Evolutionary conservation across 2,113 vertebrate species (phyloP), one percentile per base, ranked within the genome.

Genomic region (Dipodomys spectabilis): DNA sequence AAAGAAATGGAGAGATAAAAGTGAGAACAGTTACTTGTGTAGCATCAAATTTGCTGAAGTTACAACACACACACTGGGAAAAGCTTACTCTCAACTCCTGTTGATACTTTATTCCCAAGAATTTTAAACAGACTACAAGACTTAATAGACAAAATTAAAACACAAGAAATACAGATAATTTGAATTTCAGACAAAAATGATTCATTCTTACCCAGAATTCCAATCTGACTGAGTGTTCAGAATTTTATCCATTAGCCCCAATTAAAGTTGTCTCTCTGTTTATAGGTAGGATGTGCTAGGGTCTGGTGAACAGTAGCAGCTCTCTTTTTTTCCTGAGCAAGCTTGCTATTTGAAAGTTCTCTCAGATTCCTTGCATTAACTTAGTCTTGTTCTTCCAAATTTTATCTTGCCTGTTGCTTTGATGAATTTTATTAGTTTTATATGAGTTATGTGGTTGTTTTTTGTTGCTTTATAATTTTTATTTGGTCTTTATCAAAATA

Each of bases 401-500:
- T 90, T 65, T 49, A 73, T 82, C 32, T 91, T 94, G 67, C 22
- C n/a, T 64, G 28, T 71, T 86, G 83, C 67, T 80, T 39, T 93
- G 62, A 92, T 83, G 28, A 86, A 92, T 75, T 78, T 80, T 60
- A 57, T 71, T 49, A 77, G 68, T 1, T 83, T 85, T 18, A 27
- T 69, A 69, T 27, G 45, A 89, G 44, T 72, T 65, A 82, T 65
- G 10, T 85, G n/a, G 7, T 9, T 60, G 3, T 18, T 15, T 85
- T 57, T 60, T 9, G 77, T n/a, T 62, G n/a, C n/a, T 82, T 81
- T 67, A 67, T 20, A 64, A 72, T 90, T 95, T 83, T 90, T 44
- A 77, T 84, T 81, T 80, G 53, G 32, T 2, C 9, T 85, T 35
- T 86, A 27, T 73, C 22, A 62, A 30, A 84, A 35, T 81, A 22